phyloP scores from a whole-genome alignment of 2,888 invertebrate genomes.

The Erebia ligea region DNA sequence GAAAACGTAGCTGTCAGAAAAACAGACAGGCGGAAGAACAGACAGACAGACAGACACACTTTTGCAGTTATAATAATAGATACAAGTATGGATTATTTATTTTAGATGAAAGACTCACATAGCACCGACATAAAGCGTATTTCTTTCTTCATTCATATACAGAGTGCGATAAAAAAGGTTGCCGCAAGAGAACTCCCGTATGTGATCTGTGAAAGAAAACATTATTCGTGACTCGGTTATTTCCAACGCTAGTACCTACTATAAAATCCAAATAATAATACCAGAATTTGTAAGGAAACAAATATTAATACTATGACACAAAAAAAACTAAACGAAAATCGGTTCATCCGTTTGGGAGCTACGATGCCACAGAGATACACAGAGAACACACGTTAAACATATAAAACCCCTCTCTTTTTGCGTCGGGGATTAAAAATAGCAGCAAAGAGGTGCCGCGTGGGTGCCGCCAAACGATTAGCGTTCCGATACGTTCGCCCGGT shows the following conservation, averaged over 20 bases:
- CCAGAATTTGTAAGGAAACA: neutral
- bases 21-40: too few relatives aligned
- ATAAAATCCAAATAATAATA: neutral
- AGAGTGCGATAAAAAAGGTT: slow-evolving; percentile 85
- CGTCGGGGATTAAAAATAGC: too few relatives aligned
- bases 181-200: slow-evolving; percentile 84
- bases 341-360: too few relatives aligned
- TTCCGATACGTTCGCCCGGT: too few relatives aligned
- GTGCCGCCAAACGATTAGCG: too few relatives aligned
- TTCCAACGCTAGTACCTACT: neutral
- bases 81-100: neutral
- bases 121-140: slow-evolving; percentile 85
- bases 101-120: slow-evolving; percentile 76
- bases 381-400: too few relatives aligned
- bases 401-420: too few relatives aligned
- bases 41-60: neutral
- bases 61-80: neutral
- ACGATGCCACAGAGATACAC: too few relatives aligned
- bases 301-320: too few relatives aligned
- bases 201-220: slow-evolving; percentile 81
- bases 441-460: too few relatives aligned
- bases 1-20: too few relatives aligned
- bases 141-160: slow-evolving; percentile 82
- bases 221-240: slow-evolving; percentile 21
- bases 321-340: too few relatives aligned